Percentiles rank a stretch among this genome's conserved stretches.
These are phyloP conservation scores for Diadegma fenestrale DNA, from an alignment of 2,888 invertebrate species.

Conservation along the genomic window DNA sequence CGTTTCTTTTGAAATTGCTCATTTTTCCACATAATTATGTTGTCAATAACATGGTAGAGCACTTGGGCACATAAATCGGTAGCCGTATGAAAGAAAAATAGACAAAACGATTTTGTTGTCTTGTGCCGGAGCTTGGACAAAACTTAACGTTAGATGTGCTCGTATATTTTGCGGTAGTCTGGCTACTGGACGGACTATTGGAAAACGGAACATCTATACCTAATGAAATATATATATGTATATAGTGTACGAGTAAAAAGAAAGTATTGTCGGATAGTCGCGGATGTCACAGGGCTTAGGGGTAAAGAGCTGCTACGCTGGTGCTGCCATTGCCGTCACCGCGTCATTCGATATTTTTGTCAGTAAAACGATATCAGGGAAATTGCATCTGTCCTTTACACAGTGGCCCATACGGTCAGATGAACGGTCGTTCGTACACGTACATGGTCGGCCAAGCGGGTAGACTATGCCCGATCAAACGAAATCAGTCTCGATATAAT, in stretches of 20 bases:
- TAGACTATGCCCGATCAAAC: conserved; percentile 66
- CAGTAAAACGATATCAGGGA: conserved; percentile 82
- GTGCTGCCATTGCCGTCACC: conserved; percentile 54
- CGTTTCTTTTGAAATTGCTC: background rate
- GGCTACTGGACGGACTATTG: conserved; percentile 31
- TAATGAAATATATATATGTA: conserved; percentile 30
- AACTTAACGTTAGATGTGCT: conserved; percentile 27
- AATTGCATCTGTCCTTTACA: conserved; percentile 83
- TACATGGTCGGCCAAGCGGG: conserved; percentile 53
- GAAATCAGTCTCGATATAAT: conserved; percentile 68
- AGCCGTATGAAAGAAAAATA: background rate
- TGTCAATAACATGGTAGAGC: background rate
- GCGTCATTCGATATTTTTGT: conserved; percentile 82
- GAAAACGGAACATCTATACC: conserved; percentile 20
- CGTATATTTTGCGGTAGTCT: conserved; percentile 10
- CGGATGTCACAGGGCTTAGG: conserved; percentile 50
- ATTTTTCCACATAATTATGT: background rate
- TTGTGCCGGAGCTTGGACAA: background rate
- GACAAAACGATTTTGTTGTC: conserved; percentile 15
- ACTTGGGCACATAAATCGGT: background rate
- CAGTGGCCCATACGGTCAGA: conserved; percentile 66
- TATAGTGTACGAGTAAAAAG: conserved; percentile 33
- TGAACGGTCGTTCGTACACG: conserved; percentile 46
- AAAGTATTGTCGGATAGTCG: conserved; percentile 50
- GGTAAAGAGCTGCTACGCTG: conserved; percentile 50